Evolutionary conservation across 2,113 vertebrate genomes (phyloP).

Genomic region (Ctenodactylus gundi): DNA sequence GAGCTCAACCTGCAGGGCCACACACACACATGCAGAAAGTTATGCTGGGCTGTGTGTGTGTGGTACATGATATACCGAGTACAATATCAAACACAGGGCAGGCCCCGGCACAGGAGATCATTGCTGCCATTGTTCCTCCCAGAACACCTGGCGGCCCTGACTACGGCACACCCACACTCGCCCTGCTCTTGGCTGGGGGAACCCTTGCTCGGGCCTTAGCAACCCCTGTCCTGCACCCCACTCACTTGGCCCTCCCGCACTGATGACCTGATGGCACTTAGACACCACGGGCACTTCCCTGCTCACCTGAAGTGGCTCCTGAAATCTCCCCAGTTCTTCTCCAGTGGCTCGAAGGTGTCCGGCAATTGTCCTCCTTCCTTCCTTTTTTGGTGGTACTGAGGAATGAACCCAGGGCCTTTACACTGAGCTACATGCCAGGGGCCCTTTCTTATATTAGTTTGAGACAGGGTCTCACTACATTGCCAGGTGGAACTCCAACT

Average conservation of each 20-base stretch:
- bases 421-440: too few relatives aligned
- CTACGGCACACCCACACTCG: fast-evolving
- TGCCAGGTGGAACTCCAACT: background rate
- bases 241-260: background rate
- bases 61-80: too few relatives aligned
- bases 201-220: fast-evolving
- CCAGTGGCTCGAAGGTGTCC: background rate
- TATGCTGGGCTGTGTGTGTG: too few relatives aligned
- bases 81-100: background rate
- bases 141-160: background rate
- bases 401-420: too few relatives aligned
- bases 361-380: background rate
- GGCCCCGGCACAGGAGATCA: background rate
- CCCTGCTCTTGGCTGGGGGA: background rate
- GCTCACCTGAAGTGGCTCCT: background rate
- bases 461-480: too few relatives aligned
- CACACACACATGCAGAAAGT: too few relatives aligned
- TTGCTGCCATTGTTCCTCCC: fast-evolving
- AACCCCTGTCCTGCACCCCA: background rate
- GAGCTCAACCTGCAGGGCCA: too few relatives aligned
- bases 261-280: background rate
- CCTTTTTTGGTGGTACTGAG: too few relatives aligned
- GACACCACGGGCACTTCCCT: too few relatives aligned
- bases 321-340: too few relatives aligned
- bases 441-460: too few relatives aligned